Percentiles rank a stretch among this genome's conserved stretches.
phyloP scores from a whole-genome alignment of 2,113 vertebrate species.

The Nannobrachium achirus region DNA sequence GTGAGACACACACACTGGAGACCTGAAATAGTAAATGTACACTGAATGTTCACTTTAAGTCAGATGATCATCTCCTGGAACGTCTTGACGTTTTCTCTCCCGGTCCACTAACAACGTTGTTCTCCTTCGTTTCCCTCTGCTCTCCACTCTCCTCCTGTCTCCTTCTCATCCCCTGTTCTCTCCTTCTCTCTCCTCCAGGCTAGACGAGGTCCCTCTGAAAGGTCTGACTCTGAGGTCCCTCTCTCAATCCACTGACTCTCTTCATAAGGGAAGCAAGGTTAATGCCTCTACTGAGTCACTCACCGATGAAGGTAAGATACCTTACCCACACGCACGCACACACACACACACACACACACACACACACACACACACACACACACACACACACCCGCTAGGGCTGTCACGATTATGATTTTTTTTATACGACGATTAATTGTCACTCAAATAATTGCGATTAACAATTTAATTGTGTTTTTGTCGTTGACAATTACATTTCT shows the following conservation, averaged over 20 bases:
- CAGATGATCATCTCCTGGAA: too few relatives aligned
- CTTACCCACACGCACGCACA: slow-evolving; percentile 2
- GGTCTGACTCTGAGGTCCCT: slow-evolving; percentile 84
- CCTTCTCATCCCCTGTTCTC: too few relatives aligned
- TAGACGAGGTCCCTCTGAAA: slow-evolving; percentile 85
- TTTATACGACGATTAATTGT: too few relatives aligned
- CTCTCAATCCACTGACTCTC: slow-evolving; percentile 92
- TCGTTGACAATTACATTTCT: too few relatives aligned
- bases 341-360: background rate
- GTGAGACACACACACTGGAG: slow-evolving; percentile 78
- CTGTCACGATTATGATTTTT: too few relatives aligned
- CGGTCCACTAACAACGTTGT: background rate
- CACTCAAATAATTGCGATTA: too few relatives aligned
- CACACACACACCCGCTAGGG: too few relatives aligned
- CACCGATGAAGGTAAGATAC: slow-evolving; percentile 87
- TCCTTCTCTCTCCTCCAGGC: slow-evolving; percentile 67
- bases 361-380: background rate
- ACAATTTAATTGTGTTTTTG: too few relatives aligned
- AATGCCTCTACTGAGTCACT: slow-evolving; percentile 92
- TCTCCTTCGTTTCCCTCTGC: too few relatives aligned
- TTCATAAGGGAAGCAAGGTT: slow-evolving; percentile 88
- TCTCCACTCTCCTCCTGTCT: too few relatives aligned
- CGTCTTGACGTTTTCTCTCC: background rate
- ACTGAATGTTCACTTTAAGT: too few relatives aligned
- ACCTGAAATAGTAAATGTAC: too few relatives aligned